Evolutionary conservation across 2,888 invertebrate genomes (phyloP).

Genomic region (Dicranocentrus wangi): DNA sequence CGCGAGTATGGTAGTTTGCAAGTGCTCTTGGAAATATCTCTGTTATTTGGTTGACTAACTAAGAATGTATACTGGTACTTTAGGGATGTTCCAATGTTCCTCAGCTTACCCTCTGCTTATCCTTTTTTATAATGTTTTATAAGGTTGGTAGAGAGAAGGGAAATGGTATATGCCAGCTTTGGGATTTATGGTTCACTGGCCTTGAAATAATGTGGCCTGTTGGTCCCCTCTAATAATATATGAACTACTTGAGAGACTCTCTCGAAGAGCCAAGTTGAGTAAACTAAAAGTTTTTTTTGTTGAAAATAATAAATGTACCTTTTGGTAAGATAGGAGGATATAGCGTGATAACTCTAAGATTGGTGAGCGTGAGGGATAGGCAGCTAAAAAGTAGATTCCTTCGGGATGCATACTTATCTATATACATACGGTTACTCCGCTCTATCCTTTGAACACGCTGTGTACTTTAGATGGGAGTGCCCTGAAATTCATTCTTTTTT

Average conservation of each 20-base stretch:
- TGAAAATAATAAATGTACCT: conserved; percentile 1
- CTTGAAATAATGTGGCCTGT: conserved; percentile 49
- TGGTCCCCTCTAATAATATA: conserved; percentile 25
- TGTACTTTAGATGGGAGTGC: not conserved
- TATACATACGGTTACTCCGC: too few species aligned
- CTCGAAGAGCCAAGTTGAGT: conserved; percentile 7
- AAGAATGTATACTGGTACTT: not conserved
- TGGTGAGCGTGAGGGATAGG: too few species aligned
- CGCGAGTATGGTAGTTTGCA: too few species aligned
- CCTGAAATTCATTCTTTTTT: conserved; percentile 1
- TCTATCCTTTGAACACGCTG: not conserved
- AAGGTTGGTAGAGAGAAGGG: not conserved
- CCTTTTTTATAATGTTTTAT: not conserved
- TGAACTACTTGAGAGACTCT: conserved; percentile 5
- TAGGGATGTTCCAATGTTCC: not conserved
- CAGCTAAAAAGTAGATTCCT: too few species aligned
- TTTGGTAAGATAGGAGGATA: too few species aligned
- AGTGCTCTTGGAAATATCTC: conserved; percentile 21
- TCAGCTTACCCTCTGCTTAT: not conserved
- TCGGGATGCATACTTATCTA: too few species aligned
- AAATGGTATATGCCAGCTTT: conserved; percentile 24
- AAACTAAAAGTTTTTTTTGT: conserved; percentile 7
- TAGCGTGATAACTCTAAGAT: too few species aligned
- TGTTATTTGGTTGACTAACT: conserved; percentile 29
- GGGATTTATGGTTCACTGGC: conserved; percentile 47